phyloP scores from a whole-genome alignment of 2,888 invertebrate genomes.

The Epinotia nisella region DNA sequence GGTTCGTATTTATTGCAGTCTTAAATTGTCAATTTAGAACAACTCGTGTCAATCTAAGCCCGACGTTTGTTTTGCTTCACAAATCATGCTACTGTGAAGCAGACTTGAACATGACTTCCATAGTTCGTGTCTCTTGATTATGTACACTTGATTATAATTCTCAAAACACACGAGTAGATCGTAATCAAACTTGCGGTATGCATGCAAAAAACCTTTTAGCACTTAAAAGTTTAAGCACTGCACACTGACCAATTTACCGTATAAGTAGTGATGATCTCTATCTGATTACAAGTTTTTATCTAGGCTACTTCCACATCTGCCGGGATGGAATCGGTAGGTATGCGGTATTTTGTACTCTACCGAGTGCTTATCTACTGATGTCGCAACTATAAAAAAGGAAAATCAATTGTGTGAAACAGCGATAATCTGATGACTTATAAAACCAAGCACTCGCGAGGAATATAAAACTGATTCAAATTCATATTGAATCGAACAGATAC shows the following conservation, averaged over 20 bases:
- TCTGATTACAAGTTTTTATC: neutral
- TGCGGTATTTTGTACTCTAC: no score
- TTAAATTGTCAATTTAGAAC: no score
- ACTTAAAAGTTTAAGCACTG: conserved; percentile 4
- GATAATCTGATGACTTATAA: no score
- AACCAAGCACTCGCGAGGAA: neutral
- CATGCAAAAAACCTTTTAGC: conserved; percentile 6
- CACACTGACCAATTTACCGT: conserved; percentile 2
- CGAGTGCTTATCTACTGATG: no score
- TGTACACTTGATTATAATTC: conserved; percentile 5
- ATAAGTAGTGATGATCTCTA: neutral
- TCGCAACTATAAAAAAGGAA: neutral
- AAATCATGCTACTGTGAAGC: neutral
- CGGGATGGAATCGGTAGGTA: no score
- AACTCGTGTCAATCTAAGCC: neutral
- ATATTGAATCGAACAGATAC: neutral
- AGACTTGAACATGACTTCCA: neutral
- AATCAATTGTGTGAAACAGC: neutral
- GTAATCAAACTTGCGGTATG: conserved; percentile 8
- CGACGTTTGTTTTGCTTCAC: neutral
- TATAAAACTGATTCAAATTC: neutral
- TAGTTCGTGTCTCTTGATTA: neutral
- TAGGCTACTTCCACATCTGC: neutral
- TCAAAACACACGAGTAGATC: conserved; percentile 5
- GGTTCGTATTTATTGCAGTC: no score